Evolutionary conservation across 1,140 invertebrate species (phyloP).

Genomic region (Chlorops oryzae): DNA sequence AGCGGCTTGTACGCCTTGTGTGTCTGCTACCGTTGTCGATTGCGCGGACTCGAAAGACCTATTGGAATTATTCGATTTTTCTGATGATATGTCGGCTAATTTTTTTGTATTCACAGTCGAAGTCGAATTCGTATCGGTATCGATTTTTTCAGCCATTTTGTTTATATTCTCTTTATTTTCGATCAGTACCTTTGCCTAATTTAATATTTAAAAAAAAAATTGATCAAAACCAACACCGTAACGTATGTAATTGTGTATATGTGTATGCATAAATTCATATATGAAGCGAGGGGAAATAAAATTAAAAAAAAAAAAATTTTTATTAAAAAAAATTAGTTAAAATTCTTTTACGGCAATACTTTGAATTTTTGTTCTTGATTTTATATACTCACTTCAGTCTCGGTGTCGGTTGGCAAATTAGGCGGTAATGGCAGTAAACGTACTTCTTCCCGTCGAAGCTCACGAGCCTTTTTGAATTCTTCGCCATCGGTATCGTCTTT

Average conservation of each 20-base stretch:
- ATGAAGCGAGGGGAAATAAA: constrained; percentile 11
- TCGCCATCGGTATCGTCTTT: constrained; percentile 69
- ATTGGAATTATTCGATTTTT: constrained; percentile 23
- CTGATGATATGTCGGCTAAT: constrained; percentile 12
- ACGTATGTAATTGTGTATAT: constrained; percentile 2
- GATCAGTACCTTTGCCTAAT: constrained; percentile 7
- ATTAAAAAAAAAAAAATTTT: constrained; percentile 8
- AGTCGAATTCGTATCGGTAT: not conserved
- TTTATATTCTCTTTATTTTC: constrained; percentile 33
- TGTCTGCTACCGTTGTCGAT: not conserved
- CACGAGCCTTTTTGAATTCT: constrained; percentile 58
- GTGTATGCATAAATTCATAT: constrained; percentile 7
- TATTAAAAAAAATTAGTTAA: constrained; percentile 36
- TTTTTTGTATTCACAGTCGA: not conserved
- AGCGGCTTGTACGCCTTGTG: too few species aligned
- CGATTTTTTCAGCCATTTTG: not conserved
- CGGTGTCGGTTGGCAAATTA: constrained; percentile 61
- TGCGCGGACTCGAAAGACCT: constrained; percentile 36
- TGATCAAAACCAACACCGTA: constrained; percentile 35
- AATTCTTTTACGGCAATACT: constrained; percentile 27
- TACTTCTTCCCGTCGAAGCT: constrained; percentile 62
- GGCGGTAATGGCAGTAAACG: constrained; percentile 57
- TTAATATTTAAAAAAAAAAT: not conserved
- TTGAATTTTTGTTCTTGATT: too few species aligned
- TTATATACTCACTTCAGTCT: constrained; percentile 65